Evolutionary conservation across 2,888 invertebrate genomes (phyloP), one percentile per base, ranked within the genome.

Genomic region (Fragum whitleyi): DNA sequence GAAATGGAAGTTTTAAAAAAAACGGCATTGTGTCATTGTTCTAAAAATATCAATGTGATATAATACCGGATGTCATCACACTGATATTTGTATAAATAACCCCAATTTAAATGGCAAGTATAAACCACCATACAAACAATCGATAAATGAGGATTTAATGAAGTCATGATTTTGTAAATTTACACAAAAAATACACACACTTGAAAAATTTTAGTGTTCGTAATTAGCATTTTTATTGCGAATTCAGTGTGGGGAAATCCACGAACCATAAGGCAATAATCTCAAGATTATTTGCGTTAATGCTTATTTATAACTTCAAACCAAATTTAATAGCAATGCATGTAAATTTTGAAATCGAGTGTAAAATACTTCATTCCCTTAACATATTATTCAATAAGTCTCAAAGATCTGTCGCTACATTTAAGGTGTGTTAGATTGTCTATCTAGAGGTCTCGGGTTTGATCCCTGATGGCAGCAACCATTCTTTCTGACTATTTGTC

Each of bases 151-250:
- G 19, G 47, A 47, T 47, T 47, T 47, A 47, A 47, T 47, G 47
- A 47, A 47, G 47, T 47, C 47, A 47, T 47, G n/a, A 47, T 47
- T 47, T 47, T 47, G 47, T 47, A 47, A 47, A 47, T 47, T 47
- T 47, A 16, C 57, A 57, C 21, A 57, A 57, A 21, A 57, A 57
- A 23, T 57, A 26, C 57, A 57, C 57, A 57, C 14, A 57, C 26
- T 57, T 14, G 26, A 57, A 57, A 7, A 57, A 57, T 61, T n/a
- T n/a, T 26, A 14, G 16, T n/a, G 32, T n/a, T 32, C 16, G 14
- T 42, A 65, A 65, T 65, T 65, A 36, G 42, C 65, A 65, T 65
- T 65, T 65, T 65, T 65, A 65, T 42, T 42, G 65, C 23, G 36
- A 21, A 65, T 65, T 65, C 21, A 65, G 42, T 42, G 26, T 65